A percentile compares a stretch with the other conserved stretches of the same genome.
phyloP scores from a whole-genome alignment of 2,888 invertebrate genomes.

The Eupithecia exiguata region DNA sequence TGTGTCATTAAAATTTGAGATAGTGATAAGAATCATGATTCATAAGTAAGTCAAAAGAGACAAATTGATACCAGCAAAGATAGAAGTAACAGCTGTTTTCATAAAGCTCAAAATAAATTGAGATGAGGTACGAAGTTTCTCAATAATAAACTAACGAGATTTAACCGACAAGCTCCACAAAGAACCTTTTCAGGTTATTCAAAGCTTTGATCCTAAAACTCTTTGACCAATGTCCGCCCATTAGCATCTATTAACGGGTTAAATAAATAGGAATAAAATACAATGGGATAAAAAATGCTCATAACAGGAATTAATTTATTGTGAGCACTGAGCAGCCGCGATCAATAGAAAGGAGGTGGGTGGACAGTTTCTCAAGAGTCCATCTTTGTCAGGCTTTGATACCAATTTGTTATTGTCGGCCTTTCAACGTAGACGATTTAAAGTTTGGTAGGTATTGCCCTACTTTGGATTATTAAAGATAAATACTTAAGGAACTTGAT shows the following conservation, averaged over 20 bases:
- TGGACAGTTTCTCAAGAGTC: slow-evolving; percentile 83
- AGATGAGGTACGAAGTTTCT: slow-evolving; percentile 40
- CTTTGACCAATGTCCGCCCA: slow-evolving; percentile 80
- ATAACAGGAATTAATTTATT: slow-evolving; percentile 83
- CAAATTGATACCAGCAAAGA: slow-evolving; percentile 18
- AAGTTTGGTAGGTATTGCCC: slow-evolving; percentile 77
- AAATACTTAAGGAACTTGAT: slow-evolving; percentile 35
- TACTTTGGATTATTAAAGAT: slow-evolving; percentile 61
- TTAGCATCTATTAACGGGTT: slow-evolving; percentile 70
- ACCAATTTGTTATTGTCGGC: slow-evolving; percentile 82
- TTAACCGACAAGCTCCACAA: slow-evolving; percentile 39
- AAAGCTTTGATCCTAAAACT: slow-evolving; percentile 51
- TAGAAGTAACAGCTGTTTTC: slow-evolving; percentile 29
- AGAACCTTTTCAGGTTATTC: slow-evolving; percentile 51
- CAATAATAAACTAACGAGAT: slow-evolving; percentile 43
- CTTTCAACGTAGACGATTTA: slow-evolving; percentile 79
- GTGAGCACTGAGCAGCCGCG: slow-evolving; percentile 73
- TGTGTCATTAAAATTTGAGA: slow-evolving; percentile 48
- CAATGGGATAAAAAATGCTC: slow-evolving; percentile 80
- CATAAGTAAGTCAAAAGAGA: slow-evolving; percentile 34
- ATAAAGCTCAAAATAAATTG: slow-evolving; percentile 29
- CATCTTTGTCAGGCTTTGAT: slow-evolving; percentile 83
- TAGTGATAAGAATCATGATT: slow-evolving; percentile 57
- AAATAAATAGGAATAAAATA: slow-evolving; percentile 74
- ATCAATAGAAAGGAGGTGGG: slow-evolving; percentile 81